Evolutionary conservation across 64 coral and sea anemone genomes (phyloP), one percentile per base, ranked within the genome.

Genomic region (Cladopsammia gracilis): DNA sequence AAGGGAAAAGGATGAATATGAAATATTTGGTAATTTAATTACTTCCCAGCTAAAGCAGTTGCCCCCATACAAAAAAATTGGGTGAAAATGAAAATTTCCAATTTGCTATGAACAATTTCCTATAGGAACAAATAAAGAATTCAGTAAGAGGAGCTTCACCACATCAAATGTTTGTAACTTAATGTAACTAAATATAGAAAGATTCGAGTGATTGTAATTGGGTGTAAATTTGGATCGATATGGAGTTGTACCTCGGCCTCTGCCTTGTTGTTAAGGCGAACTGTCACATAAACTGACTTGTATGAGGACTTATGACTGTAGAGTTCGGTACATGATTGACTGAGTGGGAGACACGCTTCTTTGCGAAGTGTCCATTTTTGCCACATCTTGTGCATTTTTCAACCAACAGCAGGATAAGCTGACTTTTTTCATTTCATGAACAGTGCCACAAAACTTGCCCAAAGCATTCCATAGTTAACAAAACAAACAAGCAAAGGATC

Each of bases 21-120:
- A 79, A 8, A 93, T 93, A 42, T 93, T 87, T 79, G 91, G 91
- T 73, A 51, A 76, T 64, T 60, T 93, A 51, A 87, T 93, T 75
- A 58, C 83, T 50, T 93, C 91, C 23, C 83, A 87, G 79, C 84
- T 93, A 47, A 75, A 77, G 43, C 82, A 58, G 54, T 60, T 93
- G 43, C 83, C 83, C 52, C 74, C 59, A 46, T 71, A 93, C 24
- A 79, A 75, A 77, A 93, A 79, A 62, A 42, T 3, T 54, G 72
- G 84, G 84, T 80, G 15, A 93, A 93, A 69, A 93, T 93, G 91
- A 48, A 93, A 93, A 93, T 93, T 74, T 85, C 66, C 20, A 92
- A 92, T 92, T 46, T 85, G 78, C n/a, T n/a, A n/a, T n/a, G n/a
- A n/a, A n/a, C n/a, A n/a, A n/a, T n/a, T n/a, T n/a, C n/a, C 48